Percentiles rank a stretch among this genome's conserved stretches.
phyloP scores from a whole-genome alignment of 2,113 vertebrate species.

The Cranoglanis bouderius region DNA sequence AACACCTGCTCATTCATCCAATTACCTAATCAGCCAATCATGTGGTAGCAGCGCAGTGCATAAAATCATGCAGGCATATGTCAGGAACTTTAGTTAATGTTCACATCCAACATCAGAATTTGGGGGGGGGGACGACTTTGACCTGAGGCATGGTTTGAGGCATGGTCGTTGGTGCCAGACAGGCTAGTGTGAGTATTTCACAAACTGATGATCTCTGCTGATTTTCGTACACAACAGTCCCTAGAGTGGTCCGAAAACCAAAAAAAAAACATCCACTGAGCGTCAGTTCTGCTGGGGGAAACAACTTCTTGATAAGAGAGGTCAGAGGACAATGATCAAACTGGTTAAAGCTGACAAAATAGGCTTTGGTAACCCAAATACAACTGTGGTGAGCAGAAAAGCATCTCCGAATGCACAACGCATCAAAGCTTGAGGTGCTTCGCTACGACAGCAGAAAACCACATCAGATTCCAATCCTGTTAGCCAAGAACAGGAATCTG shows the following conservation, averaged over 20 bases:
- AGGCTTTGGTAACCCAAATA: not conserved
- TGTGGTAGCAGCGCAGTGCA: not conserved
- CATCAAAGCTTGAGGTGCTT: not conserved
- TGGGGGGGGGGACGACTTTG: not conserved
- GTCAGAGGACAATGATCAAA: not conserved
- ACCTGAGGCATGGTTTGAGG: not conserved
- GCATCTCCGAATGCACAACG: not conserved
- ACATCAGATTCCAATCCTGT: not conserved
- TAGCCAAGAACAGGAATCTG: not conserved
- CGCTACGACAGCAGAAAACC: not conserved
- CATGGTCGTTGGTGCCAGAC: not conserved
- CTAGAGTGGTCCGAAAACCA: not conserved
- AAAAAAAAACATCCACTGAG: not conserved
- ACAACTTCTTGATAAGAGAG: not conserved
- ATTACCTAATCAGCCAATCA: not conserved
- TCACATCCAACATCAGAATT: not conserved
- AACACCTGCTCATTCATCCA: not conserved
- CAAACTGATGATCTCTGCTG: not conserved
- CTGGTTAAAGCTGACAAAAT: not conserved
- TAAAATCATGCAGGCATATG: not conserved
- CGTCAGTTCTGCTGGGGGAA: not conserved
- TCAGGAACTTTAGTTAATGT: not conserved
- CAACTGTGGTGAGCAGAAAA: not conserved
- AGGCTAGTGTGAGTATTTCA: not conserved
- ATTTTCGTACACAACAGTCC: not conserved